Evolutionary conservation across 2,113 vertebrate genomes (phyloP), one percentile per base, ranked within the genome.

Genomic region (Cromileptes altivelis): DNA sequence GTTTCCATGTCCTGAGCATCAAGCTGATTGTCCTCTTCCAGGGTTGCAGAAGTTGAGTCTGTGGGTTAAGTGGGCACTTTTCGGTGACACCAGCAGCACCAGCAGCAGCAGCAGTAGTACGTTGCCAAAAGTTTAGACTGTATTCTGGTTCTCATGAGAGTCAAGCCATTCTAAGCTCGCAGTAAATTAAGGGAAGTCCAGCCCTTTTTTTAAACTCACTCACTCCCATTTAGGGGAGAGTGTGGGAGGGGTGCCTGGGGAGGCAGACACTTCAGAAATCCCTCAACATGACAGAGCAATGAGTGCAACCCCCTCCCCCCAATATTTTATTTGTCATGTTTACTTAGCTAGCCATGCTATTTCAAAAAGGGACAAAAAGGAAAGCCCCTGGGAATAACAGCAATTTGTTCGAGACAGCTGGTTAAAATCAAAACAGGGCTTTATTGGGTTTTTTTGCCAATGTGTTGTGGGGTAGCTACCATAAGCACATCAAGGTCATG

Each of bases 171-270:
- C 85, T 61, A 10, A 70, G 75, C 73, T 68, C 21, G 55, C 23
- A 77, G 69, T 71, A 85, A 87, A 83, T 72, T 84, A 80, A 68
- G 50, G 30, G 5, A 85, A 53, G 88, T 65, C 85, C 91, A 49
- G 75, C 91, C 92, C 90, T 71, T 82, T 91, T 91, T 87, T 86
- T 72, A 85, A 78, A 84, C 69, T 84, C 75, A 25, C 55, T 63
- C 81, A 70, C 91, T 89, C 80, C 89, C 89, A 89, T 85, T 91
- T 85, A 88, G 74, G 62, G 72, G 74, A 63, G 81, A 69, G 80
- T 42, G 85, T 81, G 85, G 85, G 91, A 69, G 88, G 82, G 83
- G 64, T 73, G 64, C 72, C 60, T 45, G 57, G 33, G 63, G 55
- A 72, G 61, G 65, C 45, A 68, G 19, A 55, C 19, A n/a, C 47